Percentiles rank a stretch among this genome's conserved stretches.
Evolutionary conservation across 1,140 invertebrate species (phyloP).

Genomic region (Palaemon carinicauda): DNA sequence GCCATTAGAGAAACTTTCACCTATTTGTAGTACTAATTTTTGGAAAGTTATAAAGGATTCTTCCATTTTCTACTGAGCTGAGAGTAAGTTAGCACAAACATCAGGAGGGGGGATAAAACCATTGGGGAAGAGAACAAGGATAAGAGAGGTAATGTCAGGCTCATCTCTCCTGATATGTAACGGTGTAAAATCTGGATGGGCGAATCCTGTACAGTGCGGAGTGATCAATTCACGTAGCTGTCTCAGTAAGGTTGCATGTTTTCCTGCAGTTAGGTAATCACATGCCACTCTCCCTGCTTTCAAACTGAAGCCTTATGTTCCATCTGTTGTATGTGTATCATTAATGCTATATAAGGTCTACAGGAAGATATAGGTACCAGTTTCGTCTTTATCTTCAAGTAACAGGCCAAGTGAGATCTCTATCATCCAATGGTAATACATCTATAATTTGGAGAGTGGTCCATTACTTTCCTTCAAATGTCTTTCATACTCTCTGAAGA

Average conservation of each 20-base stretch:
- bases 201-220: not conserved
- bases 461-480: no score
- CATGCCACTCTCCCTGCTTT: not conserved
- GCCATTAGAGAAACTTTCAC: no score
- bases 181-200: no score
- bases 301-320: conserved; percentile 33
- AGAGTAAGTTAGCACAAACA: no score
- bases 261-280: no score
- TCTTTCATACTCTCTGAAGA: not conserved
- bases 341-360: not conserved
- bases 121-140: not conserved
- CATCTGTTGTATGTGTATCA: conserved; percentile 52
- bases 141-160: not conserved
- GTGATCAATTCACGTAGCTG: not conserved
- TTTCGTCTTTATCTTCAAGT: not conserved
- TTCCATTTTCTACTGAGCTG: no score
- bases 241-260: no score
- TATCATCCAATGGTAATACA: not conserved
- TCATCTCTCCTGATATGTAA: conserved; percentile 10
- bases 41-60: no score
- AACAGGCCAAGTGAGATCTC: conserved; percentile 19
- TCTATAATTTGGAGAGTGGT: conserved; percentile 13
- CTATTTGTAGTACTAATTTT: no score
- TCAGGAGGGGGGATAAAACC: not conserved
- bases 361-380: not conserved